Evolutionary conservation across 2,888 invertebrate genomes (phyloP), one percentile per base, ranked within the genome.

Genomic region (Ceriagrion tenellum): DNA sequence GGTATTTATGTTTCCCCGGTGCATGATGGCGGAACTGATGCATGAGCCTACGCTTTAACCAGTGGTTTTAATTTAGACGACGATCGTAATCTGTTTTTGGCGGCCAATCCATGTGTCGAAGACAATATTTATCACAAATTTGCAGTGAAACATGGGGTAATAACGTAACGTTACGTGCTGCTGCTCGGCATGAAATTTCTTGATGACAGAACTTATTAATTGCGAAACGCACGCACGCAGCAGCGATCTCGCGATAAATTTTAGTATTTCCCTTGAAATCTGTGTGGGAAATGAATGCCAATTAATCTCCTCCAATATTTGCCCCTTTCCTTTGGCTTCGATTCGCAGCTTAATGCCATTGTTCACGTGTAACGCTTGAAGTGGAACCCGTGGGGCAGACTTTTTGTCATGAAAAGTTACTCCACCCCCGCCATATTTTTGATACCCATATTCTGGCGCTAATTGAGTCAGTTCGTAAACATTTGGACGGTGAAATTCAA

Each of bases 391-490:
- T 35, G 16, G 30, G 81, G 8, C 81, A 26, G 81, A 30, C 81
- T 35, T 35, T 81, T 16, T 81, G 18, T 26, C 30, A 35, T n/a
- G 81, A 26, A 35, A 81, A 81, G 81, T 81, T 35, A 35, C 35
- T 81, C 30, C 35, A 18, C 81, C 26, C 35, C n/a, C 81, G 13
- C 35, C 35, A 35, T 13, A 81, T 81, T 69, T 69, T 47, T 47
- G 69, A 74, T n/a, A n/a, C 16, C 69, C 69, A 8, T 40, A 69
- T 35, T 23, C 63, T 55, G 91, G 69, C 26, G 74, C 69, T 93
- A 93, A 93, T 93, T 93, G 69, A 93, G 93, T 93, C 47, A 63
- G 16, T 55, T 55, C 93, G 69, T 26, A 63, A 91, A 91, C 63
- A 69, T 63, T 47, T 47, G 69, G 47, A n/a, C 93, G 16, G 47